Evolutionary conservation across 1,140 invertebrate genomes (phyloP).

Genomic region (Rhizoglyphus robini): DNA sequence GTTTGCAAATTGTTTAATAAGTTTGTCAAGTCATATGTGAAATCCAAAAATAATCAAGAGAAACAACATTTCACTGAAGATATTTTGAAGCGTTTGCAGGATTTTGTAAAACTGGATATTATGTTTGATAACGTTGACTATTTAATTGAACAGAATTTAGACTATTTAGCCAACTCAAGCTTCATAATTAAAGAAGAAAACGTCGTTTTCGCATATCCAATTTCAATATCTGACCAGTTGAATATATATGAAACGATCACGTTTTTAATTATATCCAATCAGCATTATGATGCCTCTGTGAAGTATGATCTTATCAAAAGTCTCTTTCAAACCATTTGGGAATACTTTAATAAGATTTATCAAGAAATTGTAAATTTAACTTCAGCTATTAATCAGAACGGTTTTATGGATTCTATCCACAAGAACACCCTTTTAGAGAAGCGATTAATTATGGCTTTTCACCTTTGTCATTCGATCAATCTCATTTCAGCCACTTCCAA

Average conservation of each 20-base stretch:
- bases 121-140: background rate
- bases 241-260: conserved; percentile 46
- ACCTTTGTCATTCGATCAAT: conserved; percentile 40
- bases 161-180: conserved; percentile 27
- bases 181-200: background rate
- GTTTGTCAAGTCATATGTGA: conserved; percentile 40
- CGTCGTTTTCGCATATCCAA: conserved; percentile 12
- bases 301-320: conserved; percentile 36
- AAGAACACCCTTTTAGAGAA: background rate
- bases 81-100: conserved; percentile 39
- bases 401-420: background rate
- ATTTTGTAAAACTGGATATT: conserved; percentile 36
- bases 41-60: conserved; percentile 13
- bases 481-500: conserved; percentile 42
- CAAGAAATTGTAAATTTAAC: background rate
- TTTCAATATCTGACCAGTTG: conserved; percentile 42
- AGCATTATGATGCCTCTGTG: conserved; percentile 29
- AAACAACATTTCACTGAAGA: conserved; percentile 37
- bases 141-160: conserved; percentile 32
- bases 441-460: conserved; percentile 24
- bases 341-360: conserved; percentile 15
- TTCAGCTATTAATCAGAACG: background rate
- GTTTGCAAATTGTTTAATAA: conserved; percentile 42
- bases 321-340: conserved; percentile 24
- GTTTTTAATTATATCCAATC: conserved; percentile 38